Conservation (phyloP, 2,113 vertebrate species). For the Scatophagus argus region DNA sequence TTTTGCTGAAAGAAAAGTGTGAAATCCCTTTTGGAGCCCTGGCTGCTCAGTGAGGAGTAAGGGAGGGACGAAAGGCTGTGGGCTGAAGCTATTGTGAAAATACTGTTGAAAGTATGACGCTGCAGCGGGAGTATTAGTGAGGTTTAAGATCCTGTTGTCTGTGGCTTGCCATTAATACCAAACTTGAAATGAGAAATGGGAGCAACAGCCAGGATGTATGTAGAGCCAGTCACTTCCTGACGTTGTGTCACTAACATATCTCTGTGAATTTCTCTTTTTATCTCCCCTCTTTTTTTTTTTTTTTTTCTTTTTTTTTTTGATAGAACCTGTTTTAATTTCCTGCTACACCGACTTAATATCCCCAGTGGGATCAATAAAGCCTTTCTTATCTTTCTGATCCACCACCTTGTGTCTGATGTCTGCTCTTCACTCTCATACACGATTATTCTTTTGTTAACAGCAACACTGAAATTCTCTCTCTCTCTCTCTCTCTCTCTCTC, state of each 20-base stretch:
- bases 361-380: conserved; percentile 63
- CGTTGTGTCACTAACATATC: background rate
- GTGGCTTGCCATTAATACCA: conserved; percentile 7
- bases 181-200: conserved; percentile 37
- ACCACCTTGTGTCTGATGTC: conserved; percentile 48
- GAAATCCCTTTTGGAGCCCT: conserved; percentile 44
- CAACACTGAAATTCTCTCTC: conserved; percentile 16
- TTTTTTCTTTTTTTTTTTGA: no score
- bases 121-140: conserved; percentile 1
- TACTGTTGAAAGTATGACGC: conserved; percentile 5
- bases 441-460: conserved; percentile 46
- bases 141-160: conserved; percentile 7
- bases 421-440: conserved; percentile 46
- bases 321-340: conserved; percentile 69
- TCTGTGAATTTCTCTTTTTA: conserved; percentile 27
- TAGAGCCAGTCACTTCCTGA: conserved; percentile 12
- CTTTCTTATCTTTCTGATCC: conserved; percentile 66
- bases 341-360: conserved; percentile 65
- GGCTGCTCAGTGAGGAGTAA: conserved; percentile 14
- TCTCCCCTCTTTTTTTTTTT: no score
- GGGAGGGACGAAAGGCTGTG: conserved; percentile 12
- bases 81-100: conserved; percentile 35
- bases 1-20: conserved; percentile 58
- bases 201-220: conserved; percentile 1
- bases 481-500: no score